Evolutionary conservation across 2,888 invertebrate species (phyloP).

Genomic region (Cantharis lateralis): DNA sequence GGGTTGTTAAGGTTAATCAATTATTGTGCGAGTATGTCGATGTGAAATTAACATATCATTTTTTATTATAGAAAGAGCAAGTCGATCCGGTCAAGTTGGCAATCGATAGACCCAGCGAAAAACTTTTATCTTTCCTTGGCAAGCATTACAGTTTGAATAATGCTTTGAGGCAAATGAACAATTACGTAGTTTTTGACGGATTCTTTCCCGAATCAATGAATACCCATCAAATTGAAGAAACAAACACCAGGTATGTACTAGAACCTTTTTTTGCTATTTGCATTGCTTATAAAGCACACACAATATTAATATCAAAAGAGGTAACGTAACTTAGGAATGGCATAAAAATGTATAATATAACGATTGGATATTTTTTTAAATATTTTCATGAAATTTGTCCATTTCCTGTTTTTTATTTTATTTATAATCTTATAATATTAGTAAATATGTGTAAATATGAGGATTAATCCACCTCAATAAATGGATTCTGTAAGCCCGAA

Average conservation of each 20-base stretch:
- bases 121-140: conserved; percentile 81
- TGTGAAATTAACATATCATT: neutral
- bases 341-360: too few relatives aligned
- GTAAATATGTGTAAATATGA: too few relatives aligned
- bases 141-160: conserved; percentile 75
- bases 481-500: too few relatives aligned
- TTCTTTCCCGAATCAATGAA: conserved; percentile 64
- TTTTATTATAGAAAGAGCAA: conserved; percentile 66
- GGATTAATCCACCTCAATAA: too few relatives aligned
- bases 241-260: conserved; percentile 33
- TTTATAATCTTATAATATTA: too few relatives aligned
- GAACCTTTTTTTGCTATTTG: neutral
- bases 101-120: conserved; percentile 90
- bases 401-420: too few relatives aligned
- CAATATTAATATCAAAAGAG: neutral
- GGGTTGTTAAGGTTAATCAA: too few relatives aligned
- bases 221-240: conserved; percentile 5
- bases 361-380: too few relatives aligned
- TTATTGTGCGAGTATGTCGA: too few relatives aligned
- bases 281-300: too few relatives aligned
- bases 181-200: conserved; percentile 83
- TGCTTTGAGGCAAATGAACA: conserved; percentile 82
- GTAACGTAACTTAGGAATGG: neutral
- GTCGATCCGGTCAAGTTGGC: conserved; percentile 76
- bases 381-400: too few relatives aligned